Conservation (phyloP, 2,888 invertebrate genomes). For the Neoitamus cyanurus region DNA sequence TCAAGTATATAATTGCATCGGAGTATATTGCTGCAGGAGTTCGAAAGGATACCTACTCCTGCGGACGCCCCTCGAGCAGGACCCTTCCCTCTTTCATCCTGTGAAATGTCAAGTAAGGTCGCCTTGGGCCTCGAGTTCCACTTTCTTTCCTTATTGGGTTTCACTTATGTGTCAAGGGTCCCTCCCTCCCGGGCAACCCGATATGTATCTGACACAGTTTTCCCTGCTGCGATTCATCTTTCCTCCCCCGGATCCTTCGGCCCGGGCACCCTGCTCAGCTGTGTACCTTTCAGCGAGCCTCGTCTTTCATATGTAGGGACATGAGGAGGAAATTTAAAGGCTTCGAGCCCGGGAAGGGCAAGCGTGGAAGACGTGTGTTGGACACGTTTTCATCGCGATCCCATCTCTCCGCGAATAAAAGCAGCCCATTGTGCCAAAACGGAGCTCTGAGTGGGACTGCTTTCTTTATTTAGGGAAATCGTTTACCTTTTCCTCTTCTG, state of each 20-base stretch:
- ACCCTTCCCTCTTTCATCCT: background rate
- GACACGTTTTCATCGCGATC: constrained; percentile 27
- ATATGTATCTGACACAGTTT: constrained; percentile 40
- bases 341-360: background rate
- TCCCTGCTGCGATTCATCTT: constrained; percentile 19
- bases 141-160: constrained; percentile 40
- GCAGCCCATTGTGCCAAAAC: background rate
- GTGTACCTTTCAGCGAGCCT: background rate
- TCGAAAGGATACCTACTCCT: constrained; percentile 6
- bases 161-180: constrained; percentile 42
- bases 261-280: background rate
- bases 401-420: background rate
- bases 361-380: constrained; percentile 37
- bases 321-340: background rate
- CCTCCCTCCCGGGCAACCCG: constrained; percentile 24
- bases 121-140: constrained; percentile 6
- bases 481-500: background rate
- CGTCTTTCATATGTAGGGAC: background rate
- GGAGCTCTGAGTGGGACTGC: background rate
- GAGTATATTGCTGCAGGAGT: background rate
- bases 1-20: constrained; percentile 18
- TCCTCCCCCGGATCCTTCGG: background rate
- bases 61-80: background rate
- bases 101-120: constrained; percentile 10
- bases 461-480: background rate